A percentile compares a stretch with the other conserved stretches of the same genome.
Evolutionary conservation across 2,888 invertebrate species (phyloP).

Genomic region (Drosophila nr. fundita): DNA sequence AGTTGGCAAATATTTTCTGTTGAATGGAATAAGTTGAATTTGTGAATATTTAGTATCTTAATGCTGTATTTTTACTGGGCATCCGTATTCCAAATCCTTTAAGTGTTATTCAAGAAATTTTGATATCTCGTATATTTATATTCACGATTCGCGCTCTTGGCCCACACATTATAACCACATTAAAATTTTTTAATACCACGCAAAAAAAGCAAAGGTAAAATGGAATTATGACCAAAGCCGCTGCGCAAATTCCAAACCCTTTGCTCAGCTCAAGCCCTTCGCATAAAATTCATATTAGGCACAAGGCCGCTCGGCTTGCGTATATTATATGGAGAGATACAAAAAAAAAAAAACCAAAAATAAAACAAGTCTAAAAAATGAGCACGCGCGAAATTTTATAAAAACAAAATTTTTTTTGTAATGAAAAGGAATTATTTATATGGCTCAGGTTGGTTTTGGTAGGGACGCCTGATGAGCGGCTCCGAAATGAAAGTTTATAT

Average conservation of each 20-base stretch:
- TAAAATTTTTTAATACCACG: conserved; percentile 59
- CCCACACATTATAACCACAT: conserved; percentile 49
- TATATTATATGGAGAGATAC: conserved; percentile 51
- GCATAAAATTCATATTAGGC: conserved; percentile 78
- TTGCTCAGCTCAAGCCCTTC: conserved; percentile 45
- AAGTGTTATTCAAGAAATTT: conserved; percentile 10
- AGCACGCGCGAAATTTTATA: conserved; percentile 58
- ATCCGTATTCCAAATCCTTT: not conserved
- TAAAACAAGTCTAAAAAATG: conserved; percentile 39
- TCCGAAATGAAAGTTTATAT: conserved; percentile 54
- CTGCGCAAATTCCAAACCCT: conserved; percentile 27
- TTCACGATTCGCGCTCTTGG: conserved; percentile 8
- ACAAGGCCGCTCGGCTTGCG: conserved; percentile 61
- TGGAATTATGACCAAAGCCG: conserved; percentile 57
- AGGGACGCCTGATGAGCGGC: conserved; percentile 20
- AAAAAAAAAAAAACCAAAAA: conserved; percentile 52
- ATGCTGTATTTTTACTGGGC: not conserved
- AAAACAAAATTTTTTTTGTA: conserved; percentile 44
- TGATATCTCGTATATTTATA: conserved; percentile 9
- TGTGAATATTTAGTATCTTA: not conserved
- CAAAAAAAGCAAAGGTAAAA: conserved; percentile 18
- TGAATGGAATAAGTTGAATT: not conserved
- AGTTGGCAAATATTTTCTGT: not conserved
- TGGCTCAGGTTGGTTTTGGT: conserved; percentile 48
- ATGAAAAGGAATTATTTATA: conserved; percentile 77